Evolutionary conservation across 2,888 invertebrate genomes (phyloP), one percentile per base, ranked within the genome.

Genomic region (Terebella lapidaria): DNA sequence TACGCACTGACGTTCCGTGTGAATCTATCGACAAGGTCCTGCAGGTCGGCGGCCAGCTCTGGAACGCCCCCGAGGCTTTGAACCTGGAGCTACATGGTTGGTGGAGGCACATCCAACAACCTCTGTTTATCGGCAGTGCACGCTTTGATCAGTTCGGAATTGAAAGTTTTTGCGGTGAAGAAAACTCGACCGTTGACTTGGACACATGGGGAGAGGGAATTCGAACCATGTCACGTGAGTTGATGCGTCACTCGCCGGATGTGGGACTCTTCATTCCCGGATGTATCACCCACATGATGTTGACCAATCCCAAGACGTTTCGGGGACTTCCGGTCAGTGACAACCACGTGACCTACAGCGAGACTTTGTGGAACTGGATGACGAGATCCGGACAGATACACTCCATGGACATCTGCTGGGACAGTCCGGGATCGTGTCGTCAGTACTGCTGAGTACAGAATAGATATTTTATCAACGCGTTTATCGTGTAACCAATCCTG

Each of bases 231-330:
- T 30, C 55, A 4, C 46, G 22, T 5, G 20, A n/a, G 4, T 18
- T 59, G 4, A 3, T 20, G n/a, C 5, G 4, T 4, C 10, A 47
- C 5, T 22, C 29, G 26, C 45, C 47, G 27, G 20, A 28, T 24
- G 27, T 56, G 3, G 54, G 55, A 15, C 24, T 59, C 30, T 59
- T 56, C 55, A 59, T 51, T 26, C 52, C 59, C 20, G 46, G 55
- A 22, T 59, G 59, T 56, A 3, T 27, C 3, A 5, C n/a, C 26
- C 59, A 59, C 59, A 59, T 59, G 59, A 46, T 59, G 55, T 29
- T 59, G 22, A 22, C 5, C 3, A 28, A 35, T 25, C 5, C 15
- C 5, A 18, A 10, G 5, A 5, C 35, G 25, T 58, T 58, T 26
- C 25, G 25, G 4, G 15, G 26, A 2, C 28, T 58, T 3, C 10